phyloP scores from a whole-genome alignment of 2,113 vertebrate species.

The Furnarius figulus region DNA sequence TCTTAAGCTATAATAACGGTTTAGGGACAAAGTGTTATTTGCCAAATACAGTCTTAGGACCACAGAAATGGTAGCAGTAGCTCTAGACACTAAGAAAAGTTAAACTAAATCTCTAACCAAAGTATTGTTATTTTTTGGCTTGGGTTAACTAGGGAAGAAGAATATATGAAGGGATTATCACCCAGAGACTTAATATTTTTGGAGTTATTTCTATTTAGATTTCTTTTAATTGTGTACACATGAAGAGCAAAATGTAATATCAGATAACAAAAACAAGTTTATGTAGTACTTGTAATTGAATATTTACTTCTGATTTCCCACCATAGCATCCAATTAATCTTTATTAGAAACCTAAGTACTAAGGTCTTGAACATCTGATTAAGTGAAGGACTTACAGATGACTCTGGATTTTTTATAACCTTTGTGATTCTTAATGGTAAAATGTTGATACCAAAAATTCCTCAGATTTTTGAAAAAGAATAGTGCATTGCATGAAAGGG shows the following conservation, averaged over 20 bases:
- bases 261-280: background rate
- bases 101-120: background rate
- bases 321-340: background rate
- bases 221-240: background rate
- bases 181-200: background rate
- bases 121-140: background rate
- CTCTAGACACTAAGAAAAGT: background rate
- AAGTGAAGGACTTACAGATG: background rate
- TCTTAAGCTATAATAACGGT: background rate
- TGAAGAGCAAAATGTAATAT: background rate
- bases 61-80: background rate
- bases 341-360: background rate
- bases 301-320: background rate
- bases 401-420: background rate
- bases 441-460: background rate
- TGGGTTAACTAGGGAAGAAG: background rate
- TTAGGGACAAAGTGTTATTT: background rate
- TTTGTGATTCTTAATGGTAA: background rate
- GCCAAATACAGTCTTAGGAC: background rate
- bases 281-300: background rate
- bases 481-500: background rate
- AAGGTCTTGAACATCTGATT: background rate
- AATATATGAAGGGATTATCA: background rate
- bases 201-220: background rate
- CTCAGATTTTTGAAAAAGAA: background rate